Evolutionary conservation across 1,140 invertebrate genomes (phyloP).

Genomic region (Streblospio benedicti): DNA sequence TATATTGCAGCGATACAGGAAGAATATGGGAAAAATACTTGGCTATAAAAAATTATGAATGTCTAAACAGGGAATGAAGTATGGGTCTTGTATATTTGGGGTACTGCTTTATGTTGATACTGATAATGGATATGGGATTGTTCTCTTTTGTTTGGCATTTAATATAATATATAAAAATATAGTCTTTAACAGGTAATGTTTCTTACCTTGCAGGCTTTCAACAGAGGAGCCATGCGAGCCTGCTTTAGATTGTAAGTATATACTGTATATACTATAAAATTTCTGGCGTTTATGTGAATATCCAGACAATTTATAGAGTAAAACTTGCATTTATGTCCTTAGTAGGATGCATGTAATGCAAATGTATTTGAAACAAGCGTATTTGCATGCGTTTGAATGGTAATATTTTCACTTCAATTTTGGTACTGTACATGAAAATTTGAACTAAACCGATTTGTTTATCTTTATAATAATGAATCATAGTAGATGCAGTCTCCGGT

Average conservation of each 20-base stretch:
- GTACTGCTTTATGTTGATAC: not conserved
- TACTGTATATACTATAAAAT: not conserved
- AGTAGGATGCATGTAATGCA: not conserved
- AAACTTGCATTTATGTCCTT: not conserved
- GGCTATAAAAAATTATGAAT: not conserved
- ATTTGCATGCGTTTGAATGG: not conserved
- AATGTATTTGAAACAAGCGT: not conserved
- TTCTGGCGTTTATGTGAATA: not conserved
- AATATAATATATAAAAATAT: too few relatives aligned
- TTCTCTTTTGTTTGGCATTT: too few relatives aligned
- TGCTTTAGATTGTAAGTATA: constrained; percentile 52
- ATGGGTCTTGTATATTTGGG: not conserved
- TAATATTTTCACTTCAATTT: not conserved
- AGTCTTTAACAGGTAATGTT: too few relatives aligned
- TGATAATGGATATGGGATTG: too few relatives aligned
- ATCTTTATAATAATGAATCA: not conserved
- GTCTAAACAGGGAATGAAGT: not conserved
- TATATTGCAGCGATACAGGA: too few relatives aligned
- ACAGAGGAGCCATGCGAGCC: constrained; percentile 55
- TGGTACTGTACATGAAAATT: not conserved
- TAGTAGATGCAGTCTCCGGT: not conserved
- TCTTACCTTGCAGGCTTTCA: constrained; percentile 47
- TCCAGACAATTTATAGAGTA: not conserved
- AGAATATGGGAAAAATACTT: too few relatives aligned
- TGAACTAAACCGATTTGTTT: not conserved